phyloP scores from a whole-genome alignment of 2,888 invertebrate species.

The Melanophora roralis region DNA sequence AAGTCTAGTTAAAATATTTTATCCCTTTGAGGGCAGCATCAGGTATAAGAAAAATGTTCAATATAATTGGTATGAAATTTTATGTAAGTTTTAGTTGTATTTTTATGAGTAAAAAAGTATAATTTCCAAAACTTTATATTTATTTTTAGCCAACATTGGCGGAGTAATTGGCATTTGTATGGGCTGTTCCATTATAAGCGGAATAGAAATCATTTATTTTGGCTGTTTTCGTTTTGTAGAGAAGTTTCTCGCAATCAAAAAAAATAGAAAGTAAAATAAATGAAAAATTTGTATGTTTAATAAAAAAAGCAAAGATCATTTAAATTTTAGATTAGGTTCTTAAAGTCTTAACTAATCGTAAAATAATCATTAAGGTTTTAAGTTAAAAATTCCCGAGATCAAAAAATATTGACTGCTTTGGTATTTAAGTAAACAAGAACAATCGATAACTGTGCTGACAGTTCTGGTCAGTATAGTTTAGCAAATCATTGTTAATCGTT shows the following conservation, averaged over 20 bases:
- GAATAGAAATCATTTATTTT: slow-evolving; percentile 72
- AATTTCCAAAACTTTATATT: not conserved
- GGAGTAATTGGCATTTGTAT: slow-evolving; percentile 73
- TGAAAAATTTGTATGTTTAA: not conserved
- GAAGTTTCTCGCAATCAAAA: slow-evolving; percentile 45
- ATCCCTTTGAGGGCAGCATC: slow-evolving; percentile 56
- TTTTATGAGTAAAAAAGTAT: not conserved
- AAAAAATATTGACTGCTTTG: too few relatives aligned
- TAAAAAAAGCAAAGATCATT: too few relatives aligned
- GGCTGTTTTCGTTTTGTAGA: slow-evolving; percentile 65
- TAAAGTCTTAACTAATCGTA: too few relatives aligned
- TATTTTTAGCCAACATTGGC: slow-evolving; percentile 69
- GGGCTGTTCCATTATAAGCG: slow-evolving; percentile 73
- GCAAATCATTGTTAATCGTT: too few relatives aligned
- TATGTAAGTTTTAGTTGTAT: slow-evolving; percentile 66
- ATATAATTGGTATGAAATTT: slow-evolving; percentile 70
- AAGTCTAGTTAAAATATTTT: slow-evolving; percentile 66
- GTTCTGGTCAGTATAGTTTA: too few relatives aligned
- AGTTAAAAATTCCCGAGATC: too few relatives aligned
- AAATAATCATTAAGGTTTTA: too few relatives aligned
- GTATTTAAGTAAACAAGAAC: too few relatives aligned
- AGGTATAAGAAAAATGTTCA: slow-evolving; percentile 67
- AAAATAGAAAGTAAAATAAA: not conserved
- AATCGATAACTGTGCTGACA: too few relatives aligned
- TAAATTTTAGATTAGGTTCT: too few relatives aligned